phyloP scores from a whole-genome alignment of 2,888 invertebrate genomes.

The Sycophila texana region DNA sequence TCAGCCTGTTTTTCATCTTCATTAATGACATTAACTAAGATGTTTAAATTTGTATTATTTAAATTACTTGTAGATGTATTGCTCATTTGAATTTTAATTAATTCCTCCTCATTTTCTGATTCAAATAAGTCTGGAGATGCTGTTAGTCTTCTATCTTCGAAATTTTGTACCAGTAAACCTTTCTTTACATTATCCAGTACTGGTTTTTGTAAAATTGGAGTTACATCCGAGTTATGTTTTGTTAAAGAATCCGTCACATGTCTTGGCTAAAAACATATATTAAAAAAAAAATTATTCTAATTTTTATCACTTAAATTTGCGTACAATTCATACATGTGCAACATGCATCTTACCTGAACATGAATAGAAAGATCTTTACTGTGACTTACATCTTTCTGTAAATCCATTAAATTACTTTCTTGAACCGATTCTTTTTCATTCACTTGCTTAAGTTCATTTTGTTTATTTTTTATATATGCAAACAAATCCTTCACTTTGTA shows the following conservation, averaged over 20 bases:
- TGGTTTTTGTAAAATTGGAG: not conserved
- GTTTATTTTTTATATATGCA: conserved; percentile 62
- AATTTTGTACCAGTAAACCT: conserved; percentile 5
- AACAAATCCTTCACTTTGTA: conserved; percentile 68
- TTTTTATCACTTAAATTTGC: not conserved
- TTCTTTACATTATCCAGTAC: not conserved
- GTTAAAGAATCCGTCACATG: not conserved
- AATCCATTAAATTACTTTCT: not conserved
- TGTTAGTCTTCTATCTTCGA: conserved; percentile 30
- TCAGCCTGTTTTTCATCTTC: conserved; percentile 23
- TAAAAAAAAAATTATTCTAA: not conserved
- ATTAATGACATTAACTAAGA: conserved; percentile 54
- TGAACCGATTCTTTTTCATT: conserved; percentile 1
- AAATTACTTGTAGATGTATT: not conserved
- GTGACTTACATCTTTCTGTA: not conserved
- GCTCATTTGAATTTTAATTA: not conserved
- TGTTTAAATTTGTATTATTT: conserved; percentile 52
- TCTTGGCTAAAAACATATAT: conserved; percentile 21
- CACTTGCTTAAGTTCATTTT: conserved; percentile 36
- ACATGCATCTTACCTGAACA: conserved; percentile 25
- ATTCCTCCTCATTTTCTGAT: conserved; percentile 46
- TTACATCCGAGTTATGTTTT: conserved; percentile 20
- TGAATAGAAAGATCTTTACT: not conserved
- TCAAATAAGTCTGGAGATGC: conserved; percentile 64
- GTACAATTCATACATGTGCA: not conserved